Conservation (phyloP, 2,797 vertebrate species). For the Lagodon rhomboides region DNA sequence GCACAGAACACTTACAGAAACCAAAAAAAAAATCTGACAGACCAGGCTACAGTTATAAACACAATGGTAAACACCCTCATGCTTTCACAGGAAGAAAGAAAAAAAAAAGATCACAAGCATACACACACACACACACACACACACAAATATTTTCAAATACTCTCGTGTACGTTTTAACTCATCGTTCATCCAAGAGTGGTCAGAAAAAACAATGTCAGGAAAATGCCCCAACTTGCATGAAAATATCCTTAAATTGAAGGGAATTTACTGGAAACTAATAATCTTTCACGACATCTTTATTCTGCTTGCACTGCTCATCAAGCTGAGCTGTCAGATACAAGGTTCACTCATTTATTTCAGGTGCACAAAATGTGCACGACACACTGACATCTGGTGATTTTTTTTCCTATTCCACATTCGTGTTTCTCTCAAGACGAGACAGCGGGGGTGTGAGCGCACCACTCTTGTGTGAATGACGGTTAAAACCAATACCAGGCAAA, state of each 20-base stretch:
- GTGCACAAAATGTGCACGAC: background rate
- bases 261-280: background rate
- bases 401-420: slow-evolving; percentile 27
- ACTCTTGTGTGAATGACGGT: slow-evolving; percentile 79
- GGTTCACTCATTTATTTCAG: background rate
- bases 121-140: slow-evolving; percentile 58
- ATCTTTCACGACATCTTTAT: background rate
- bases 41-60: slow-evolving; percentile 69
- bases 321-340: background rate
- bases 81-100: slow-evolving; percentile 71
- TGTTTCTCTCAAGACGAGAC: slow-evolving; percentile 2
- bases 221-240: slow-evolving; percentile 7
- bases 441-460: slow-evolving; percentile 19
- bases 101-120: slow-evolving; percentile 53
- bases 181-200: slow-evolving; percentile 69
- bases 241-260: background rate
- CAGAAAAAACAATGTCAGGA: background rate
- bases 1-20: slow-evolving; percentile 39
- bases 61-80: slow-evolving; percentile 80
- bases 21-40: slow-evolving; percentile 46
- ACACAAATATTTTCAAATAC: slow-evolving; percentile 73
- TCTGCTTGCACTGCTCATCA: background rate
- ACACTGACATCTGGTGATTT: background rate
- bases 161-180: slow-evolving; percentile 75
- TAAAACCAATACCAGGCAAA: slow-evolving; percentile 83